These are phyloP conservation scores for Phorcus lineatus DNA, from an alignment of 2,888 invertebrate species.

Conservation along the genomic window DNA sequence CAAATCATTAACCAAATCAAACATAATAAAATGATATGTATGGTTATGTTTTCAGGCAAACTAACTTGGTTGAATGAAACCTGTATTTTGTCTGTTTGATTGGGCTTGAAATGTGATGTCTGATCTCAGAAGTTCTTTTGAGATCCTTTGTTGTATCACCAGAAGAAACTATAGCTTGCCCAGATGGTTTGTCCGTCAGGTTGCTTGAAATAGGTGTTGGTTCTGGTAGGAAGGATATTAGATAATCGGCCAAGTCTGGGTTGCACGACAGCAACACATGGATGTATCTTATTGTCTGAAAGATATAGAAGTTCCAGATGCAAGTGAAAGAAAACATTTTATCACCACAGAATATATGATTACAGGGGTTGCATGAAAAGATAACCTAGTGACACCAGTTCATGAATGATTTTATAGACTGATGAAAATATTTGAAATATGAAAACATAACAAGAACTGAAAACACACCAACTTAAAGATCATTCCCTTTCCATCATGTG, in stretches of 20 bases:
- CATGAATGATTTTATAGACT: neutral
- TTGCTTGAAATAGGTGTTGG: neutral
- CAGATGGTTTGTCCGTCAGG: neutral
- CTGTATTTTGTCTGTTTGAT: neutral
- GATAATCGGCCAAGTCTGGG: slow-evolving; percentile 41
- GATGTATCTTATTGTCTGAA: slow-evolving; percentile 48
- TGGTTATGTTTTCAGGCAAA: too few relatives aligned
- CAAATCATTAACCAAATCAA: too few relatives aligned
- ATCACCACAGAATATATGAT: neutral
- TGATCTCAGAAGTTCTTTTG: neutral
- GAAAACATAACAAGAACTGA: too few relatives aligned
- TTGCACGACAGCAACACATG: slow-evolving; percentile 43
- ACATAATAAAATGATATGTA: too few relatives aligned
- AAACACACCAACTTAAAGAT: too few relatives aligned
- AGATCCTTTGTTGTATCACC: neutral
- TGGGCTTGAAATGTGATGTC: neutral
- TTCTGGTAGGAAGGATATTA: slow-evolving; percentile 45
- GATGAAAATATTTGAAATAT: too few relatives aligned
- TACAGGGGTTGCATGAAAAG: too few relatives aligned
- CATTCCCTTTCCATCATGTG: too few relatives aligned
- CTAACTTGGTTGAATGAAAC: too few relatives aligned
- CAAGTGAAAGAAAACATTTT: too few relatives aligned
- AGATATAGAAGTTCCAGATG: neutral
- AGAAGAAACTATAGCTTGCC: neutral
- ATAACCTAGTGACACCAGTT: neutral